These are phyloP conservation scores for Stenodera caucasica DNA, from an alignment of 2,888 invertebrate species.

Conservation along the genomic window DNA sequence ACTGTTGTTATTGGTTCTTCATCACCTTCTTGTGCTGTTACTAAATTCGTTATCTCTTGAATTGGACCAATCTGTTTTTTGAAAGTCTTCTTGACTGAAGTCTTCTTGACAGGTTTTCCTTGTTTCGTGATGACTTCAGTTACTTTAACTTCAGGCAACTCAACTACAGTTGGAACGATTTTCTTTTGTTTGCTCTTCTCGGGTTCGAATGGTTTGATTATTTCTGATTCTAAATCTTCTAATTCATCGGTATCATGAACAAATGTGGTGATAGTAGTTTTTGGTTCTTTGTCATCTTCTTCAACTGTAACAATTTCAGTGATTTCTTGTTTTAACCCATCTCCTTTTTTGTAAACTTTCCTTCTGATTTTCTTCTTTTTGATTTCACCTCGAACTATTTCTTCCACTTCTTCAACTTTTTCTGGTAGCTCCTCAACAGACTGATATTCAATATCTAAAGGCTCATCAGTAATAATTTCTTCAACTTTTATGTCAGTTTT, in stretches of 20 bases:
- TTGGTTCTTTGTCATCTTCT: slow-evolving; percentile 50
- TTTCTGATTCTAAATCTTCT: slow-evolving; percentile 35
- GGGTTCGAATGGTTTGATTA: slow-evolving; percentile 18
- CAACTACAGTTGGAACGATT: slow-evolving; percentile 42
- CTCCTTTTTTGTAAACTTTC: slow-evolving; percentile 39
- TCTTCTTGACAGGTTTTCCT: slow-evolving; percentile 37
- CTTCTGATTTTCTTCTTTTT: slow-evolving; percentile 35
- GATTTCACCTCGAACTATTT: slow-evolving; percentile 23
- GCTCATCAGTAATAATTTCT: slow-evolving; percentile 42
- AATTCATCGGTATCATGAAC: slow-evolving; percentile 14
- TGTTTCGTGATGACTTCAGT: slow-evolving; percentile 36
- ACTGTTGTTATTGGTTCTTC: slow-evolving; percentile 39
- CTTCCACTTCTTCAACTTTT: slow-evolving; percentile 34
- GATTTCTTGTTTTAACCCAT: slow-evolving; percentile 55
- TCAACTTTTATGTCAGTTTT: slow-evolving; percentile 43
- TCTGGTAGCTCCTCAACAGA: slow-evolving; percentile 39
- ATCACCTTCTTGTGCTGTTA: slow-evolving; percentile 36
- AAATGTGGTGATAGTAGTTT: slow-evolving; percentile 49
- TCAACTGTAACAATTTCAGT: slow-evolving; percentile 57
- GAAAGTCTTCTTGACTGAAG: slow-evolving; percentile 51
- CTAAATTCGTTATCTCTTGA: slow-evolving; percentile 50
- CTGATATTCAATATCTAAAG: slow-evolving; percentile 39
- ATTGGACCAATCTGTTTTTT: slow-evolving; percentile 51
- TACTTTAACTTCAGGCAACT: slow-evolving; percentile 54
- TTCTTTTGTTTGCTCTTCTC: slow-evolving; percentile 35